Conservation (phyloP, 1,140 invertebrate genomes). For the Drosophila nigrodunni region DNA sequence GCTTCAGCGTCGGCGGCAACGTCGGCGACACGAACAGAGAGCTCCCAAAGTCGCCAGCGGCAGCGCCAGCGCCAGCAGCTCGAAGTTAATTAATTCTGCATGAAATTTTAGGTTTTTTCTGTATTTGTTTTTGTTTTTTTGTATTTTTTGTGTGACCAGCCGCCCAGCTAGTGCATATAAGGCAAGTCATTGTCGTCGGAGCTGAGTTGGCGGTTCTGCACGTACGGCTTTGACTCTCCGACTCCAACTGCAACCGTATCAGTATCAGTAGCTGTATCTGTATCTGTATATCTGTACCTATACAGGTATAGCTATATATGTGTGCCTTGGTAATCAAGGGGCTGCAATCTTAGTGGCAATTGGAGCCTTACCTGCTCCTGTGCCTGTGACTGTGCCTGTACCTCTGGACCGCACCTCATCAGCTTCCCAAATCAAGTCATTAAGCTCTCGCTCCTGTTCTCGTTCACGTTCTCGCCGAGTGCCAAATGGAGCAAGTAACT, state of each 20-base stretch:
- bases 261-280: conserved; percentile 16
- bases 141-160: conserved; percentile 11
- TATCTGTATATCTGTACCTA: neutral
- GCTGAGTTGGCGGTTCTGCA: conserved; percentile 60
- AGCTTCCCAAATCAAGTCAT: conserved; percentile 78
- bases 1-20: neutral
- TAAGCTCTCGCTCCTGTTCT: conserved; percentile 44
- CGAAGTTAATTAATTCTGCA: conserved; percentile 84
- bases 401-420: conserved; percentile 58
- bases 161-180: conserved; percentile 64
- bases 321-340: conserved; percentile 65
- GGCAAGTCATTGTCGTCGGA: conserved; percentile 78
- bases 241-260: conserved; percentile 21
- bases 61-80: conserved; percentile 14
- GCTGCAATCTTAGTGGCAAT: conserved; percentile 41
- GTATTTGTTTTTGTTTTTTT: no score
- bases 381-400: no score
- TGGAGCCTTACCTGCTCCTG: conserved; percentile 41
- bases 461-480: conserved; percentile 45
- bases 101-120: conserved; percentile 73
- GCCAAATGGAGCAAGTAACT: conserved; percentile 79
- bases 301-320: neutral
- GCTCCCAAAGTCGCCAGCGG: conserved; percentile 51
- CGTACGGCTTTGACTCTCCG: conserved; percentile 50
- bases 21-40: conserved; percentile 68